These are phyloP conservation scores for Protodeltote pygarga DNA, from an alignment of 2,888 invertebrate species.

Conservation along the genomic window DNA sequence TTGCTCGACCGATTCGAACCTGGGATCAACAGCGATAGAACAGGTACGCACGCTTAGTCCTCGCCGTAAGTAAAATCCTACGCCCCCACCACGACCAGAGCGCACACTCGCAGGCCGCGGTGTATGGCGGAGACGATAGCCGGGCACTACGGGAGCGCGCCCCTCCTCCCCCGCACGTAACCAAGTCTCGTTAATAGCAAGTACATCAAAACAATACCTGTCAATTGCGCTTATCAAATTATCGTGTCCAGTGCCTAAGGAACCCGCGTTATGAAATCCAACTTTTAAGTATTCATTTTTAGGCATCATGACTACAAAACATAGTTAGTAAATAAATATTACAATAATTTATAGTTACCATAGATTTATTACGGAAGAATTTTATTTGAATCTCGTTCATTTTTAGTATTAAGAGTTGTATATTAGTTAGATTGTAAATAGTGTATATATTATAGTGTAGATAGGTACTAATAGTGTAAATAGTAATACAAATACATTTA, in stretches of 20 bases:
- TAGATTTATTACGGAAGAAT: too few relatives aligned
- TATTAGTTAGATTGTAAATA: too few relatives aligned
- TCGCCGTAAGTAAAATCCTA: constrained; percentile 32
- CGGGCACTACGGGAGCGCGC: constrained; percentile 35
- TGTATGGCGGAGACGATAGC: constrained; percentile 35
- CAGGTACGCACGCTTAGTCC: background rate
- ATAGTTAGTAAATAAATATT: too few relatives aligned
- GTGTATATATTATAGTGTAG: too few relatives aligned
- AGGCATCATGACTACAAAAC: too few relatives aligned
- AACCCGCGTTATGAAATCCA: constrained; percentile 40
- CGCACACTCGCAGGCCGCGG: constrained; percentile 18
- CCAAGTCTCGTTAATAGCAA: constrained; percentile 48
- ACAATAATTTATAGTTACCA: too few relatives aligned
- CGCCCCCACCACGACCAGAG: constrained; percentile 27
- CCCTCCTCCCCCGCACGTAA: constrained; percentile 34
- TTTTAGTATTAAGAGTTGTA: too few relatives aligned
- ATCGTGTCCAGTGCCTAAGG: constrained; percentile 34
- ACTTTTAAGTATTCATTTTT: constrained; percentile 8
- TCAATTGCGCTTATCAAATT: constrained; percentile 31
- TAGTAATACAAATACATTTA: too few relatives aligned
- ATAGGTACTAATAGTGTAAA: too few relatives aligned
- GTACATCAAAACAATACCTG: constrained; percentile 22
- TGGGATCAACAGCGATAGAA: constrained; percentile 1
- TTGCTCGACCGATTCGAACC: constrained; percentile 6
- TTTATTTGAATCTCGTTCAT: too few relatives aligned